A percentile compares a stretch with the other conserved stretches of the same genome.
phyloP scores from a whole-genome alignment of 2,113 vertebrate species.

The Psilopsiagon aurifrons region DNA sequence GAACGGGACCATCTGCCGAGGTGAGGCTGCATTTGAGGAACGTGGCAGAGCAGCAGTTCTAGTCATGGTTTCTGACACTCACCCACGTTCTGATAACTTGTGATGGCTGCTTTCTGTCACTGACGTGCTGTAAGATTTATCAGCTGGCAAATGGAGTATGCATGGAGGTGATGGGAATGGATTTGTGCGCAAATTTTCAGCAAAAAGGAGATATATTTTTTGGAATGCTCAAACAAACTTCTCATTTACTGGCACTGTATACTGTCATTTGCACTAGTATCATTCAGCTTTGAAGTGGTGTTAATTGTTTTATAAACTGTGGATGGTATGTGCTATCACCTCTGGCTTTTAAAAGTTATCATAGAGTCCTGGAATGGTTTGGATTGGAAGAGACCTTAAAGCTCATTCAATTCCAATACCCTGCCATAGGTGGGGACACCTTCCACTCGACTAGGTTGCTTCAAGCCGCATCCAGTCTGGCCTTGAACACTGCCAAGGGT shows the following conservation, averaged over 20 bases:
- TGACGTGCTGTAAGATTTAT: background rate
- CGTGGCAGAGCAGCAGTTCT: background rate
- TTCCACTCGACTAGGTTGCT: background rate
- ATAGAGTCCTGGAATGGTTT: background rate
- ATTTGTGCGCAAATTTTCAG: conserved; percentile 9
- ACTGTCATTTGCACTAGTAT: background rate
- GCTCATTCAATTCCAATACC: background rate
- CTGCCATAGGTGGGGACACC: background rate
- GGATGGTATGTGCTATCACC: background rate
- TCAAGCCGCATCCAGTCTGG: background rate
- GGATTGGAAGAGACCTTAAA: background rate
- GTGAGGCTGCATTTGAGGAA: conserved; percentile 64
- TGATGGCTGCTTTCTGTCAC: background rate
- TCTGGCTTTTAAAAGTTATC: background rate
- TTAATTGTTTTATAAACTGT: background rate
- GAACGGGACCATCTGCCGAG: conserved; percentile 91
- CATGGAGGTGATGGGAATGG: conserved; percentile 51
- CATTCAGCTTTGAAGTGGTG: background rate
- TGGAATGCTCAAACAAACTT: background rate
- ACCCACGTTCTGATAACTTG: background rate
- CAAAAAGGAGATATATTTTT: background rate
- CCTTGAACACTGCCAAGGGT: background rate
- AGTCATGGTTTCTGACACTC: background rate
- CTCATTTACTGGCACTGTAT: background rate
- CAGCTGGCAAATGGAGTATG: background rate